Conservation (phyloP, 2,113 vertebrate species). For the Rhea americana region DNA sequence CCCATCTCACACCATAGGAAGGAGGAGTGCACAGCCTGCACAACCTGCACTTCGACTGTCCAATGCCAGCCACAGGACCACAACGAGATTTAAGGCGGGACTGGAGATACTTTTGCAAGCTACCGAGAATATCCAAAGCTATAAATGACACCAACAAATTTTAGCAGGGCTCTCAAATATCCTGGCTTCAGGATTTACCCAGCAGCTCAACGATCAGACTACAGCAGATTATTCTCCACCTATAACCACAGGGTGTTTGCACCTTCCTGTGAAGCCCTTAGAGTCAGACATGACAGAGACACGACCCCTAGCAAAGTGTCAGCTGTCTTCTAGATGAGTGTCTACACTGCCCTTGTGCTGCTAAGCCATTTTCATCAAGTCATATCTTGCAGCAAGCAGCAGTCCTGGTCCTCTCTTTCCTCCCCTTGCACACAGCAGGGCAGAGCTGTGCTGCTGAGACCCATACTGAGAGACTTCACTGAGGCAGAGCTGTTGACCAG, state of each 20-base stretch:
- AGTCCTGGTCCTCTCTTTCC: neutral
- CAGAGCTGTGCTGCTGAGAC: neutral
- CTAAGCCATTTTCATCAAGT: neutral
- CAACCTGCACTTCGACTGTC: fast-evolving
- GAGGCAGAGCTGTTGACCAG: neutral
- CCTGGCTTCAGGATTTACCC: neutral
- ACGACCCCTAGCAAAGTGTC: neutral
- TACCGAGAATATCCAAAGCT: neutral
- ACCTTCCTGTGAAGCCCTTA: neutral
- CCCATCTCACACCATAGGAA: neutral
- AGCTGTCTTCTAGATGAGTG: neutral
- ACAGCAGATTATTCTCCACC: neutral
- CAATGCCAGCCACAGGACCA: neutral
- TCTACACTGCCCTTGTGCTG: fast-evolving
- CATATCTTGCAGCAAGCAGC: neutral
- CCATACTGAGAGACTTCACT: fast-evolving
- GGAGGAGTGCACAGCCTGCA: neutral
- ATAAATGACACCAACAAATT: neutral
- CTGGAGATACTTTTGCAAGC: neutral
- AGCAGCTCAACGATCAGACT: neutral
- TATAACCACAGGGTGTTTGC: neutral
- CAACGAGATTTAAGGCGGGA: neutral
- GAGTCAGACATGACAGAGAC: neutral
- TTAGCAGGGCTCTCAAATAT: neutral
- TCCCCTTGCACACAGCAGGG: neutral